Evolutionary conservation across 2,113 vertebrate species (phyloP).

Genomic region (Cottus gobio): DNA sequence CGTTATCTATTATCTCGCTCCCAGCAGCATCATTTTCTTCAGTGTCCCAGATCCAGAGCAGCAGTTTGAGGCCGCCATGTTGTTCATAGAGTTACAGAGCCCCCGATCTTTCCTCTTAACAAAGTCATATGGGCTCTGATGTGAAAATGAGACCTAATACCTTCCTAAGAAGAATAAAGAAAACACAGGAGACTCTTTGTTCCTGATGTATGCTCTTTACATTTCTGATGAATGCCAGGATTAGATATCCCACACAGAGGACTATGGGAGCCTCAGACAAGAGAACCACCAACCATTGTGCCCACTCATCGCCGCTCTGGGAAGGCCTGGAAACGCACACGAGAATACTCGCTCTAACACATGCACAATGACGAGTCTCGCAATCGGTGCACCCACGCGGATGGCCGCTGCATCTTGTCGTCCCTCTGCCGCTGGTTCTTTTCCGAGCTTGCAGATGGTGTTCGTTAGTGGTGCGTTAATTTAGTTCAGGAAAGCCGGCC

Average conservation of each 20-base stretch:
- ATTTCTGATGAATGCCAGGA: slow-evolving; percentile 36
- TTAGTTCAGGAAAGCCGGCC: background rate
- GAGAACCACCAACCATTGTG: slow-evolving; percentile 57
- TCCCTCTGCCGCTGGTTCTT: slow-evolving; percentile 24
- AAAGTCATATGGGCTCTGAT: background rate
- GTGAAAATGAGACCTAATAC: slow-evolving; percentile 7
- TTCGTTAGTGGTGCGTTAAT: slow-evolving; percentile 20
- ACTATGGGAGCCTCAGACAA: slow-evolving; percentile 41
- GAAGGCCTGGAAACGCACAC: slow-evolving; percentile 56
- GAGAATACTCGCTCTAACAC: slow-evolving; percentile 43
- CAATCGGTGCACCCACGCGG: slow-evolving; percentile 62
- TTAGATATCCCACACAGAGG: slow-evolving; percentile 55
- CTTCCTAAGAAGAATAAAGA: background rate
- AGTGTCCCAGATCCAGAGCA: slow-evolving; percentile 58
- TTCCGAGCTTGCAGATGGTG: slow-evolving; percentile 35
- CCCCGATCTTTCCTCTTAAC: background rate
- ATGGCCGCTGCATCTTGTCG: slow-evolving; percentile 40
- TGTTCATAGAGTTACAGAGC: slow-evolving; percentile 16
- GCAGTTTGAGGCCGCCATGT: slow-evolving; percentile 14
- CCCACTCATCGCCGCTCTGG: slow-evolving; percentile 56
- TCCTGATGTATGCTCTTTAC: slow-evolving; percentile 9
- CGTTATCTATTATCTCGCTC: slow-evolving; percentile 28
- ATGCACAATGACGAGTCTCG: slow-evolving; percentile 41
- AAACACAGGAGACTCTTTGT: background rate
- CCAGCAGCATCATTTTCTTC: slow-evolving; percentile 36